Conservation (phyloP, 2,113 vertebrate species). For the Paradoxurus hermaphroditus region DNA sequence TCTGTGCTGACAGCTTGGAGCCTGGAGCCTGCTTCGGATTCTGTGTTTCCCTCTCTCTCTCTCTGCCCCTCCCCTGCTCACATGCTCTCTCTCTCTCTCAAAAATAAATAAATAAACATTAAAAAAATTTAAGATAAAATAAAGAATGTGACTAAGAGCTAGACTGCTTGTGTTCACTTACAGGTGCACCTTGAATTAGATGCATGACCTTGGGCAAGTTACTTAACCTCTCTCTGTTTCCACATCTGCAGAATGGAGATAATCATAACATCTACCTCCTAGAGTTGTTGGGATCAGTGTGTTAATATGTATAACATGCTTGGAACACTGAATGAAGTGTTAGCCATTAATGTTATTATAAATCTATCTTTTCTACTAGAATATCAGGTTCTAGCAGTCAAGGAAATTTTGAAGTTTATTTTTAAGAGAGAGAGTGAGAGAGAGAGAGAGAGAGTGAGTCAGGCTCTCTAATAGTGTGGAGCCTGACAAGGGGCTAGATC, state of each 20-base stretch:
- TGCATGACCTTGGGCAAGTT: background rate
- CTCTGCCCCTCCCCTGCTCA: no score
- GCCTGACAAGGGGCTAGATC: no score
- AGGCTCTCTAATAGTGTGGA: no score
- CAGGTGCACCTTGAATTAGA: background rate
- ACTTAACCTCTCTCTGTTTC: slow-evolving; percentile 6
- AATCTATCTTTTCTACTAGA: background rate
- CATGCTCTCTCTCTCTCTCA: no score
- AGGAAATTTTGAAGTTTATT: background rate
- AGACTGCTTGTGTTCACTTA: background rate
- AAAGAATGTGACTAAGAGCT: background rate
- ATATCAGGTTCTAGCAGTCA: background rate
- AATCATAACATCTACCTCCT: background rate
- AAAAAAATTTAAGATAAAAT: no score
- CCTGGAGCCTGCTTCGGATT: no score
- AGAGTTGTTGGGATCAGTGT: background rate
- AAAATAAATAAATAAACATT: no score
- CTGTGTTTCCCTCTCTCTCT: no score
- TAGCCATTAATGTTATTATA: background rate
- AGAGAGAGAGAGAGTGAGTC: no score
- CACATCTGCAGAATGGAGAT: background rate
- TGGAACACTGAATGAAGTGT: background rate
- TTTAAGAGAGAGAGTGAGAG: no score
- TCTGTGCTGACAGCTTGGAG: no score
- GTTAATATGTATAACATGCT: background rate